Base-by-base conservation (phyloP, 2,113 vertebrate species). In the Tautogolabrus adspersus region DNA sequence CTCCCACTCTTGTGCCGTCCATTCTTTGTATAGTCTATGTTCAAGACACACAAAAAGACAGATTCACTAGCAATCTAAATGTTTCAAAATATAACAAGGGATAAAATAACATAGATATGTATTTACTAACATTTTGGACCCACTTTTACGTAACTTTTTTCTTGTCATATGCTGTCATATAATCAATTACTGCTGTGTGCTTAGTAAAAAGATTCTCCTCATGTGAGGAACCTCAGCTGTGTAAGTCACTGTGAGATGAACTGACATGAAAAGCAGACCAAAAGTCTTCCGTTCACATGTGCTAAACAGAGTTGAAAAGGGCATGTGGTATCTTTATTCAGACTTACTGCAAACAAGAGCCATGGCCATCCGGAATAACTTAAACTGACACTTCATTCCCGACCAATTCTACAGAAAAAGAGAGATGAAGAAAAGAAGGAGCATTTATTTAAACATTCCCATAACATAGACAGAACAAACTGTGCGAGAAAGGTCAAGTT, bases 361-460 rank as follows among this genome's bases (percentile, higher is more conserved):
- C 94, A 99, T 96, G 80, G 96, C 97, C 97, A 98, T 97, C 77
- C 97, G 95, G 81, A 99, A 96, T 81, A 99, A 93, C 91, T 99
- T 99, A 91, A 99, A 98, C 89, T 98, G 97, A 91, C 98, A 99
- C 93, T 97, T 98, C 98, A 99, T 99, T 86, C 98, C 97, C 0
- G 97, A 98, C 98, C 98, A 99, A 81, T 99, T 99, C 98, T 99
- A 63, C 34, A 80, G 63, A 77, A 11, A 74, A n/a, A 82, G 58
- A 86, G 30, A 70, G 60, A 73, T 19, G 75, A 40, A 81, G 60
- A n/a, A 34, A 80, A 9, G 55, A 73, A 0, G 7, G 47, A 49
- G 16, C 47, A 49, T 23, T 37, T 18, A 54, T 47, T 10, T 68
- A 21, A 55, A 66, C 34, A 66, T 72, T 76, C 16, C 55, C 13